Base-by-base conservation (phyloP, 2,888 invertebrate genomes). In the Thecocarcelia acutangulata region DNA sequence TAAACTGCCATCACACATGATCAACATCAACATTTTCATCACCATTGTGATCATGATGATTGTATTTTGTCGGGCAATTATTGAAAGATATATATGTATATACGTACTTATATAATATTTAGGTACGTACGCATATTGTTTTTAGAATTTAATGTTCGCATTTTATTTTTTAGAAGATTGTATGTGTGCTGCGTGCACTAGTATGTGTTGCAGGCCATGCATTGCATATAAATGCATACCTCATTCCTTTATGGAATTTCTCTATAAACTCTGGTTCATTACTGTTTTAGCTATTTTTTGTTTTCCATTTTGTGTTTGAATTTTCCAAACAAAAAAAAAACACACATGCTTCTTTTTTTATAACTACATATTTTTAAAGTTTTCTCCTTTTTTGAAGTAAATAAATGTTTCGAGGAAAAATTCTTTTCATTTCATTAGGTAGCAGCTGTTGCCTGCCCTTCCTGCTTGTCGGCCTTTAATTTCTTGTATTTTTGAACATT, bases 311-410 rank as follows among this genome's bases (percentile, higher is more conserved):
- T 11, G 44, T 63, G 42, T 68, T 54, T 44, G 15, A 44, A 68
- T 75, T 68, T n/a, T 75, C n/a, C 19, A 42, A 40, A 5, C 15
- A 21, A 52, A 54, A 50, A 72, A 61, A 56, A 78, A 66, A n/a
- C n/a, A 61, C 72, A 78, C 58, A 72, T 72, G 58, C 73, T 78
- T 78, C 66, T 78, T 54, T 52, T 61, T 54, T 70, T 15, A 13
- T 15, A 44, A 33, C 9, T 8, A n/a, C n/a, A n/a, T n/a, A 33
- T 8, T 33, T 33, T 33, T 33, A 33, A 33, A 8, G 8, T 33
- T 33, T 33, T 33, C 33, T 33, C 33, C 33, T 33, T 1, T 33
- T 33, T 33, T 33, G 8, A 33, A 33, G 33, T 33, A 50, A 21
- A n/a, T 50, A 50, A 21, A 59, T 66, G 59, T 44, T 66, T 78